Percentiles rank a stretch among this genome's conserved stretches.
Evolutionary conservation across 2,888 invertebrate genomes (phyloP).

Genomic region (Deilephila porcellus): DNA sequence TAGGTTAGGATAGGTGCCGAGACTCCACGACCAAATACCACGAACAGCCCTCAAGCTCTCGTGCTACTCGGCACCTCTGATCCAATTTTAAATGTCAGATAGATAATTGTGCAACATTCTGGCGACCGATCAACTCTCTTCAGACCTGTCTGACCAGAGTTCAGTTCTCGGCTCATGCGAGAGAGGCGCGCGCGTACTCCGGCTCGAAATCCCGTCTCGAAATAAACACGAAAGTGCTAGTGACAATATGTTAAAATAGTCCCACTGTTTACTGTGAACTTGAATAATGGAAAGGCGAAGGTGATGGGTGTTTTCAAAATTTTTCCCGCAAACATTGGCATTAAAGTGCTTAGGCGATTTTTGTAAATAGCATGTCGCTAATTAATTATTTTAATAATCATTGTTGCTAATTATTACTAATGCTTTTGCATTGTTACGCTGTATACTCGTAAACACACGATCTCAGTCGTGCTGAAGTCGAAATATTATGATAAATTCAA

Average conservation of each 20-base stretch:
- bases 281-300: slow-evolving; percentile 76
- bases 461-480: background rate
- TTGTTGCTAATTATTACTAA: slow-evolving; percentile 1
- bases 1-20: too few species aligned
- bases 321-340: slow-evolving; percentile 37
- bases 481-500: background rate
- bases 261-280: slow-evolving; percentile 38
- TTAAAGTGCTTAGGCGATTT: slow-evolving; percentile 22
- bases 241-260: slow-evolving; percentile 51
- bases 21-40: background rate
- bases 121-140: slow-evolving; percentile 73
- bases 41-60: slow-evolving; percentile 9
- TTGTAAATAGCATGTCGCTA: slow-evolving; percentile 16
- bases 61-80: slow-evolving; percentile 50
- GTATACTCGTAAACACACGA: background rate
- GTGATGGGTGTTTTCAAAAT: slow-evolving; percentile 59
- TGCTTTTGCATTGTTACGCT: too few species aligned
- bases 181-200: slow-evolving; percentile 48
- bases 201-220: slow-evolving; percentile 25
- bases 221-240: slow-evolving; percentile 36
- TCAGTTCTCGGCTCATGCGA: slow-evolving; percentile 58
- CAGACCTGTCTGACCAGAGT: slow-evolving; percentile 69
- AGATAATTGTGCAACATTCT: slow-evolving; percentile 82
- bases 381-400: background rate
- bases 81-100: slow-evolving; percentile 85